Conservation (phyloP, 2,888 invertebrate genomes). For the Ormyrus nitidulus region DNA sequence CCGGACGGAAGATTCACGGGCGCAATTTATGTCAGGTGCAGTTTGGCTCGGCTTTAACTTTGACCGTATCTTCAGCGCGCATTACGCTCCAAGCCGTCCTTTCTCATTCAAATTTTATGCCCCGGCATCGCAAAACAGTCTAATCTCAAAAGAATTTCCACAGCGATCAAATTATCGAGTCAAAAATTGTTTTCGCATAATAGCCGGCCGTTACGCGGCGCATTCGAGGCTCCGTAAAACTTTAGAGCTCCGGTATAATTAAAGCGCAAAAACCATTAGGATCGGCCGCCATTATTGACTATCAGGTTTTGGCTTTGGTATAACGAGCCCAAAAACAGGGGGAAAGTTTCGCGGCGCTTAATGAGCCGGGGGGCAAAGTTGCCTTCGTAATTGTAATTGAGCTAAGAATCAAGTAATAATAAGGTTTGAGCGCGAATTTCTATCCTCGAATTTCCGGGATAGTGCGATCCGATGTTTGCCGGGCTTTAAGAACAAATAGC, state of each 20-base stretch:
- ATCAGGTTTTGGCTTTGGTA: neutral
- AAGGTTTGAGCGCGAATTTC: conserved; percentile 27
- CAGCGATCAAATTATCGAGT: no score
- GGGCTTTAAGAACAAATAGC: conserved; percentile 22
- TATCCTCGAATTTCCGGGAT: conserved; percentile 17
- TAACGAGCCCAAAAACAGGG: neutral
- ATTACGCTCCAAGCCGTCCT: neutral
- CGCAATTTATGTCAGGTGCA: conserved; percentile 3
- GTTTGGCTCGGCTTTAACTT: conserved; percentile 20
- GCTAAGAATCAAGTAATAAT: conserved; percentile 29
- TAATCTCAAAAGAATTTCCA: no score
- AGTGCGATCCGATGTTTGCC: neutral
- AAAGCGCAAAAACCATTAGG: no score
- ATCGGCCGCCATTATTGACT: no score
- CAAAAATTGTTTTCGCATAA: no score
- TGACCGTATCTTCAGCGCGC: conserved; percentile 13
- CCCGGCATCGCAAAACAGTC: no score
- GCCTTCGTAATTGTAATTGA: neutral
- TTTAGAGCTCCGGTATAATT: no score
- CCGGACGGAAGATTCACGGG: conserved; percentile 15
- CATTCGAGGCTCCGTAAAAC: no score
- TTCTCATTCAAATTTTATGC: neutral
- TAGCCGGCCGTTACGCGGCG: no score
- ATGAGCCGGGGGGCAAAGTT: conserved; percentile 20
- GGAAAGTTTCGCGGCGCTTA: conserved; percentile 2